These are phyloP conservation scores for Anguilla marmorata DNA, from an alignment of 2,797 vertebrate genomes.

Conservation along the genomic window DNA sequence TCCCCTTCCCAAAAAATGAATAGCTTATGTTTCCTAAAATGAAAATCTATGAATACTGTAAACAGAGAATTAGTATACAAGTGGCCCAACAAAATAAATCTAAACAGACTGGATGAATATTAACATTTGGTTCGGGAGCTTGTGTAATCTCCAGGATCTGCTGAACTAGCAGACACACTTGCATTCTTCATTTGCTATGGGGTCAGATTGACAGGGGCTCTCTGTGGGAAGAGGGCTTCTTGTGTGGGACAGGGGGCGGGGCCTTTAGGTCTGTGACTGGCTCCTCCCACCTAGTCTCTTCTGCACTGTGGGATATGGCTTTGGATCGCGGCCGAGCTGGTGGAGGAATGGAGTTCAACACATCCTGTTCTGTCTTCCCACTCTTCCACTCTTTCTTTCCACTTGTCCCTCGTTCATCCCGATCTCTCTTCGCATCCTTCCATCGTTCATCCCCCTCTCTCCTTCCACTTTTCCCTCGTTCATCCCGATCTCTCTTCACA, in stretches of 20 bases:
- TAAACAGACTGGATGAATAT: not conserved
- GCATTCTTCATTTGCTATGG: not conserved
- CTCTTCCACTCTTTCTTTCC: not conserved
- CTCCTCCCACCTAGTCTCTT: not conserved
- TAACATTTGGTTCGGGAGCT: not conserved
- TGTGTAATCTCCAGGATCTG: not conserved
- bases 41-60: not conserved
- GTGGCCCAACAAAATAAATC: not conserved
- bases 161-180: not conserved
- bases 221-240: not conserved
- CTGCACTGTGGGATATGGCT: not conserved
- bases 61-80: not conserved
- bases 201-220: slow-evolving; percentile 2
- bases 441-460: not conserved
- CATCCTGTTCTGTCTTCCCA: not conserved
- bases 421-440: not conserved
- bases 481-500: not conserved
- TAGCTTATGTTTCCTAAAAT: not conserved
- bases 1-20: not conserved
- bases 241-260: not conserved
- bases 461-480: not conserved
- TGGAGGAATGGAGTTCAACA: not conserved
- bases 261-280: not conserved
- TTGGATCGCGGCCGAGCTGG: not conserved
- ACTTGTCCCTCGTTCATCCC: not conserved